A percentile compares a stretch with the other conserved stretches of the same genome.
Evolutionary conservation across 2,113 vertebrate genomes (phyloP).

Genomic region (Callopanchax toddi): DNA sequence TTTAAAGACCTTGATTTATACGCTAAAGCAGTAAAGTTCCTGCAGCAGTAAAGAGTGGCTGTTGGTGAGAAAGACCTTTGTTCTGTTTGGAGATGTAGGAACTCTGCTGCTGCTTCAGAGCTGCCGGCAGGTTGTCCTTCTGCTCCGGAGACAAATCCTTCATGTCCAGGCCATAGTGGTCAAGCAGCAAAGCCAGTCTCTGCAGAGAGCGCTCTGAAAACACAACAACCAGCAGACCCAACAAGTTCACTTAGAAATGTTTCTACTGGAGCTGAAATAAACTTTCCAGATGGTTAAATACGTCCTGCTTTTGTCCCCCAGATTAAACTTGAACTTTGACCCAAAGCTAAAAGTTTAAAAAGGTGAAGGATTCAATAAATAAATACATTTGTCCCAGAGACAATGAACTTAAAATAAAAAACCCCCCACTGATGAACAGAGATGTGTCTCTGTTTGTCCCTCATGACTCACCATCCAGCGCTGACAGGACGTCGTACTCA

Average conservation of each 20-base stretch:
- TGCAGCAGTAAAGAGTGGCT: background rate
- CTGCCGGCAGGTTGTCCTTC: slow-evolving; percentile 77
- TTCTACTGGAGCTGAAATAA: too few species aligned
- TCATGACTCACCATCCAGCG: slow-evolving; percentile 63
- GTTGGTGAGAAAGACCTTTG: slow-evolving; percentile 40
- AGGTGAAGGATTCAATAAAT: too few species aligned
- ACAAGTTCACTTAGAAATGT: too few species aligned
- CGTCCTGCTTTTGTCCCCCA: too few species aligned
- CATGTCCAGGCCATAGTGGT: slow-evolving; percentile 84
- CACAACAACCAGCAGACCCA: background rate
- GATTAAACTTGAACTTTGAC: too few species aligned
- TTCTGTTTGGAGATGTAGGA: slow-evolving; percentile 27
- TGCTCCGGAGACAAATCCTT: slow-evolving; percentile 84
- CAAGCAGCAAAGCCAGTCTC: slow-evolving; percentile 82
- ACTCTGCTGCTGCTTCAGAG: slow-evolving; percentile 84
- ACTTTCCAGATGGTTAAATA: too few species aligned
- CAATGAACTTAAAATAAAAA: background rate
- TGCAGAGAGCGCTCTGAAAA: slow-evolving; percentile 75
- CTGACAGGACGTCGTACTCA: slow-evolving; percentile 55
- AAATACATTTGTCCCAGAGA: too few species aligned
- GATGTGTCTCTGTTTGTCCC: background rate
- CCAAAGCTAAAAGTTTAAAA: too few species aligned
- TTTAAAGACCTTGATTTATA: background rate
- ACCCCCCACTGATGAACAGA: background rate
- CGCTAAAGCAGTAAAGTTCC: background rate